phyloP scores from a whole-genome alignment of 2,888 invertebrate species.

The Metopia argyrocephala region DNA sequence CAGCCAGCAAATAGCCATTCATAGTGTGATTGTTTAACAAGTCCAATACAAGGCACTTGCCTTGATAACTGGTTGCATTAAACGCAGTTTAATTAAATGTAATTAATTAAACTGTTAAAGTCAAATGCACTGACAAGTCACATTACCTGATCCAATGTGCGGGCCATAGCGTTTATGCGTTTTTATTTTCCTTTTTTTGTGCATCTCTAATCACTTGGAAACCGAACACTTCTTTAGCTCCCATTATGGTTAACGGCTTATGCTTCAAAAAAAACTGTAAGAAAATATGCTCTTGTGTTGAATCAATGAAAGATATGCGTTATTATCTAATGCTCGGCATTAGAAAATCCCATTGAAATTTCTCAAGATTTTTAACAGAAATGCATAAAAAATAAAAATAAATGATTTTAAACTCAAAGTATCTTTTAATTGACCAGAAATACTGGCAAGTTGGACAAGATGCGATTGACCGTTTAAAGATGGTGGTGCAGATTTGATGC shows the following conservation, averaged over 20 bases:
- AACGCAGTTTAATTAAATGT: constrained; percentile 53
- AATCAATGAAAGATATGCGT: constrained; percentile 35
- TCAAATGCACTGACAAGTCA: constrained; percentile 41
- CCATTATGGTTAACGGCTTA: neutral
- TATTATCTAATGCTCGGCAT: constrained; percentile 40
- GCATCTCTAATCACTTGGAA: constrained; percentile 29
- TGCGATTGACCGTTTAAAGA: neutral
- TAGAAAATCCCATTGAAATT: constrained; percentile 46
- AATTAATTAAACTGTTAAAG: constrained; percentile 58
- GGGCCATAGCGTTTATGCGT: neutral
- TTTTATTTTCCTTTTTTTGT: neutral
- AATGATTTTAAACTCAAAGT: neutral
- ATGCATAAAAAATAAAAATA: neutral
- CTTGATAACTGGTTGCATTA: constrained; percentile 49
- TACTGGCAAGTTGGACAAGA: neutral
- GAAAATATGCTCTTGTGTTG: neutral
- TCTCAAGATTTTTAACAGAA: neutral
- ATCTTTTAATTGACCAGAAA: neutral
- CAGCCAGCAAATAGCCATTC: neutral
- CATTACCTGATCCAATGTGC: constrained; percentile 14
- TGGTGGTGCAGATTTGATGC: neutral
- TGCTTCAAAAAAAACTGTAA: neutral
- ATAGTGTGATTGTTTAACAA: neutral
- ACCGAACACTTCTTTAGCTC: constrained; percentile 1
- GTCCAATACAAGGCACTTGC: neutral